phyloP scores from a whole-genome alignment of 1,140 invertebrate species.

The Cyclina sinensis region DNA sequence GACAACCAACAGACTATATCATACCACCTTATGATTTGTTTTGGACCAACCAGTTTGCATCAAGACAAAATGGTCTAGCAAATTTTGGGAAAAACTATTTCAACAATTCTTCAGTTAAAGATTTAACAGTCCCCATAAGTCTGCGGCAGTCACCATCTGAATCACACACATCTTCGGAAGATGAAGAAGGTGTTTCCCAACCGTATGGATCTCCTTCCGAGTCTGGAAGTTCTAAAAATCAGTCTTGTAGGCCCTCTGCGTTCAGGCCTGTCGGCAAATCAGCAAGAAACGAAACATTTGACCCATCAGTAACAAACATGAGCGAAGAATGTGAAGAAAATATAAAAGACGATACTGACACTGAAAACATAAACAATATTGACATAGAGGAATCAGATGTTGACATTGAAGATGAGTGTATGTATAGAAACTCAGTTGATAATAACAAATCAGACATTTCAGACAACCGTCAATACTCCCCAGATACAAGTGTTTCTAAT shows the following conservation, averaged over 20 bases:
- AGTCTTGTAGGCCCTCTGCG: slow-evolving; percentile 25
- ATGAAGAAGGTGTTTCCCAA: slow-evolving; percentile 31
- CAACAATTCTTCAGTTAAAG: slow-evolving; percentile 50
- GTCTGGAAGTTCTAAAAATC: slow-evolving; percentile 12
- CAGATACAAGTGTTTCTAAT: slow-evolving; percentile 35
- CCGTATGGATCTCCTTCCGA: slow-evolving; percentile 10
- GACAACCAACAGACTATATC: slow-evolving; percentile 52
- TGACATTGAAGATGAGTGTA: slow-evolving; percentile 55
- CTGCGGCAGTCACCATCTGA: slow-evolving; percentile 47
- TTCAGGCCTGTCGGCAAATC: slow-evolving; percentile 54
- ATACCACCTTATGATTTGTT: slow-evolving; percentile 74
- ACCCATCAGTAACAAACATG: background rate
- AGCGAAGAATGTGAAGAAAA: background rate
- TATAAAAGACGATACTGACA: slow-evolving; percentile 5
- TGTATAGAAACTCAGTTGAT: background rate
- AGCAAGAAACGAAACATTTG: slow-evolving; percentile 6
- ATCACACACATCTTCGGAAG: slow-evolving; percentile 37
- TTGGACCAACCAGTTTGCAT: slow-evolving; percentile 71
- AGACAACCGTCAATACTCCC: slow-evolving; percentile 44
- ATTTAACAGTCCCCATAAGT: slow-evolving; percentile 1
- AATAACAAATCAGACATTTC: background rate
- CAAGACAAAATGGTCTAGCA: slow-evolving; percentile 16
- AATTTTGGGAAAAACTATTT: slow-evolving; percentile 53
- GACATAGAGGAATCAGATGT: slow-evolving; percentile 50
- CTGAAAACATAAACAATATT: slow-evolving; percentile 31